phyloP scores from a whole-genome alignment of 1,140 invertebrate genomes.

The Chironomus tepperi region DNA sequence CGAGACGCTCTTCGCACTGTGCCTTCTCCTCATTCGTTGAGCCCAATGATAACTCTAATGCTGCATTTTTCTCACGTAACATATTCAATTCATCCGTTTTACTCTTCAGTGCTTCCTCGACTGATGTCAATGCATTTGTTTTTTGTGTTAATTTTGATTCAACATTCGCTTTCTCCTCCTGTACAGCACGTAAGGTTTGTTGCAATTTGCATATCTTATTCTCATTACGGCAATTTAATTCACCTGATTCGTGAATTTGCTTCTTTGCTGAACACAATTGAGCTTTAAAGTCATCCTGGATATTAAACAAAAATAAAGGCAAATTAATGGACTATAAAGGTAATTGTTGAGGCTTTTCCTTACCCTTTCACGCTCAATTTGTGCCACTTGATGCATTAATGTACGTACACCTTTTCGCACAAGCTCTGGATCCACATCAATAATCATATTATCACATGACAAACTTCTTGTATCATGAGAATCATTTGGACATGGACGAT shows the following conservation, averaged over 20 bases:
- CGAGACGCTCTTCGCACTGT: constrained; percentile 56
- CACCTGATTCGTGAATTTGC: constrained; percentile 60
- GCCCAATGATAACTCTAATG: constrained; percentile 60
- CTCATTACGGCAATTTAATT: constrained; percentile 59
- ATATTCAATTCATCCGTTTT: constrained; percentile 69
- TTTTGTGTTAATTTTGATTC: constrained; percentile 64
- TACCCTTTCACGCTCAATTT: constrained; percentile 75
- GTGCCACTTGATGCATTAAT: constrained; percentile 82
- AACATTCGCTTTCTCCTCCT: constrained; percentile 66
- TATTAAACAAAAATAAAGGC: constrained; percentile 24
- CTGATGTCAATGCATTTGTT: constrained; percentile 50
- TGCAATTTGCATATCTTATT: constrained; percentile 54
- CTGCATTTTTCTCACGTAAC: constrained; percentile 67
- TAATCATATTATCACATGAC: constrained; percentile 39
- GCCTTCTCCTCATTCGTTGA: constrained; percentile 65
- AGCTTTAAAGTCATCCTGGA: constrained; percentile 65
- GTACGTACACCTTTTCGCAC: constrained; percentile 76
- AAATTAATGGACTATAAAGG: background rate
- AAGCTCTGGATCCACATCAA: constrained; percentile 78
- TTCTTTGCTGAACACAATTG: constrained; percentile 57
- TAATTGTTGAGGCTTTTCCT: constrained; percentile 28
- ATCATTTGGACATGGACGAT: constrained; percentile 39
- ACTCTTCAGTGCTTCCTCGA: constrained; percentile 61
- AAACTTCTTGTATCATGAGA: constrained; percentile 38
- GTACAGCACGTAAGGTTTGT: constrained; percentile 51